Conservation (phyloP, 2,797 vertebrate species). For the Otolemur crassicaudatus region DNA sequence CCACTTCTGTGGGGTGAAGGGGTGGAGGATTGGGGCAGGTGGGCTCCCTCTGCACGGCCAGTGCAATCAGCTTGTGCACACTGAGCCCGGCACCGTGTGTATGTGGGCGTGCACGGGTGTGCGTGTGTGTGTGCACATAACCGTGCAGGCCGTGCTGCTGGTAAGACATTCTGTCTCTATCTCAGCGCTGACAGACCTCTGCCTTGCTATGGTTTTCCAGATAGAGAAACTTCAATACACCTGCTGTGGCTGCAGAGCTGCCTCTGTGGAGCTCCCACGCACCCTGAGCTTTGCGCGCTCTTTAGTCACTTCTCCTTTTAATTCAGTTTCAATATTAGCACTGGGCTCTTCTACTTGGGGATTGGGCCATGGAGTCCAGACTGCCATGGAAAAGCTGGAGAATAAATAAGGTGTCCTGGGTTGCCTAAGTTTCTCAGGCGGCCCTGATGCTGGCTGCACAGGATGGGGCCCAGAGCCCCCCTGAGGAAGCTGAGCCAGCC, state of each 20-base stretch:
- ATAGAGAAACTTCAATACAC: neutral
- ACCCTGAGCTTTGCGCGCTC: neutral
- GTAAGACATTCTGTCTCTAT: neutral
- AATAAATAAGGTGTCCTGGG: neutral
- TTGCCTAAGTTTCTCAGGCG: neutral
- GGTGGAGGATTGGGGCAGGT: neutral
- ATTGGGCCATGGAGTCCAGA: neutral
- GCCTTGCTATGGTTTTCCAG: neutral
- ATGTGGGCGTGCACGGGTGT: too few species aligned
- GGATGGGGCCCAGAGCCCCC: neutral
- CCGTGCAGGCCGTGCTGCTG: neutral
- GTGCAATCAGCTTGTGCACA: neutral
- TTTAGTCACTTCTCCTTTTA: neutral
- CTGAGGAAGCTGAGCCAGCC: neutral
- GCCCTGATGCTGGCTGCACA: neutral
- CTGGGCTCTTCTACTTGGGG: neutral
- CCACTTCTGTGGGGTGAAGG: neutral
- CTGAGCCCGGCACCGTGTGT: neutral
- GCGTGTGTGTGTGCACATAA: neutral
- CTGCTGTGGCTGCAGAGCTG: too few species aligned
- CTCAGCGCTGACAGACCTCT: neutral
- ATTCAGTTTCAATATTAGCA: neutral
- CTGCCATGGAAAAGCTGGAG: neutral
- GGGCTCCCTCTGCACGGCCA: neutral
- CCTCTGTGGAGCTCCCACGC: neutral